Conservation (phyloP, 92 coral and sea anemone genomes). For the Epizoanthus ramosus region DNA sequence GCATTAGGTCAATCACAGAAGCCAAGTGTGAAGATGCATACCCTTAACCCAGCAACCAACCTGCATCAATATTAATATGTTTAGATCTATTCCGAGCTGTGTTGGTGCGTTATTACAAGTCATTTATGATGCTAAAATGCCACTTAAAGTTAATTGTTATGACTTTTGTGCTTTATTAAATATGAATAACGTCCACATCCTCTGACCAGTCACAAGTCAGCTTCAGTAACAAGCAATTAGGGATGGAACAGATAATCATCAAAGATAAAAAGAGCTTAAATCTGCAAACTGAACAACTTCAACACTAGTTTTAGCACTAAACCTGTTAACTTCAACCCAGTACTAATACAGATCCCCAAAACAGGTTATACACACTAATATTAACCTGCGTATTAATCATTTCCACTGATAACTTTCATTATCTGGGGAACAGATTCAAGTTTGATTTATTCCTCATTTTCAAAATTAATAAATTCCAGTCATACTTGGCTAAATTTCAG, state of each 20-base stretch:
- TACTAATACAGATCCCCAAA: not conserved
- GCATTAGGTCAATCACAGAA: not conserved
- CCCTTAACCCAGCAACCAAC: not conserved
- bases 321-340: not conserved
- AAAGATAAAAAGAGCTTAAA: slow-evolving; percentile 13
- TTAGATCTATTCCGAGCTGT: slow-evolving; percentile 16
- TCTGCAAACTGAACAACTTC: not conserved
- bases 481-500: slow-evolving; percentile 23
- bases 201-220: not conserved
- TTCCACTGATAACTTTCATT: not conserved
- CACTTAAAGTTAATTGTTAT: slow-evolving; percentile 10
- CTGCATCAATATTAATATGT: slow-evolving; percentile 12
- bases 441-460: slow-evolving; percentile 42
- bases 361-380: slow-evolving; percentile 9
- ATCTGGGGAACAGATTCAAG: slow-evolving; percentile 15
- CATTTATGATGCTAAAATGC: slow-evolving; percentile 2
- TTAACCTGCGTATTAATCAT: not conserved
- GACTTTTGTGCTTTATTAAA: slow-evolving; percentile 15
- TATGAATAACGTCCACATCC: not conserved
- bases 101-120: not conserved
- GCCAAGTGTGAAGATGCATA: not conserved
- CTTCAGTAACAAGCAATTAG: slow-evolving; percentile 14
- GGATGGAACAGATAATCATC: not conserved
- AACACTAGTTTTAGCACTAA: not conserved
- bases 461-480: slow-evolving; percentile 33